A percentile compares a stretch with the other conserved stretches of the same genome.
Conservation (phyloP, 1,140 invertebrate genomes). For the Zaprionus lachaisei region DNA sequence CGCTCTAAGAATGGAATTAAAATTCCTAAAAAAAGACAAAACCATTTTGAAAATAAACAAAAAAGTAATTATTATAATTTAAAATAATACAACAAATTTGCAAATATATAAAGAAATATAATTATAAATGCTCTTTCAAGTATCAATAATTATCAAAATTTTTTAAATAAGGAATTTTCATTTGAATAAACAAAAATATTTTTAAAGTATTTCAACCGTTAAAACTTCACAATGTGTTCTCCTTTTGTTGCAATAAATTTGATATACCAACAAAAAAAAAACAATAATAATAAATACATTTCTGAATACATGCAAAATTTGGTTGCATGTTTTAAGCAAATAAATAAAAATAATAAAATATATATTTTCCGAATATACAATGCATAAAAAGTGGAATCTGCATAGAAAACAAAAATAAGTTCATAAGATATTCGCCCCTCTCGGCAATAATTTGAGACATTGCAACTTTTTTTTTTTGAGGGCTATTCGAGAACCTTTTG, state of each 20-base stretch:
- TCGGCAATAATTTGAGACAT: background rate
- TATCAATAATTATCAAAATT: background rate
- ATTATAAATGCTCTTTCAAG: background rate
- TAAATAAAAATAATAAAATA: background rate
- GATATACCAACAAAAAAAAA: background rate
- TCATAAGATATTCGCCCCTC: background rate
- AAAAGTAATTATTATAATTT: background rate
- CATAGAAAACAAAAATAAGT: background rate
- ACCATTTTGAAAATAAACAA: too few species aligned
- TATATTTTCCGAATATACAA: background rate
- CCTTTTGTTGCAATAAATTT: too few species aligned
- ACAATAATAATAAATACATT: background rate
- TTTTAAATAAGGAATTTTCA: too few species aligned
- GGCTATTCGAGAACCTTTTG: background rate
- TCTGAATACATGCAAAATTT: too few species aligned
- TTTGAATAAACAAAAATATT: too few species aligned
- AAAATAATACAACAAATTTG: too few species aligned
- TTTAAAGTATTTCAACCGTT: too few species aligned
- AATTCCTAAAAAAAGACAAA: background rate
- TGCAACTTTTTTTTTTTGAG: background rate
- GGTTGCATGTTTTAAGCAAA: too few species aligned
- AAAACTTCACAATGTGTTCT: too few species aligned
- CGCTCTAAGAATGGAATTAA: background rate
- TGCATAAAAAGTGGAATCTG: background rate
- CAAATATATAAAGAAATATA: constrained; percentile 23